Evolutionary conservation across 2,113 vertebrate species (phyloP), one percentile per base, ranked within the genome.

Genomic region (Fregetta grallaria): DNA sequence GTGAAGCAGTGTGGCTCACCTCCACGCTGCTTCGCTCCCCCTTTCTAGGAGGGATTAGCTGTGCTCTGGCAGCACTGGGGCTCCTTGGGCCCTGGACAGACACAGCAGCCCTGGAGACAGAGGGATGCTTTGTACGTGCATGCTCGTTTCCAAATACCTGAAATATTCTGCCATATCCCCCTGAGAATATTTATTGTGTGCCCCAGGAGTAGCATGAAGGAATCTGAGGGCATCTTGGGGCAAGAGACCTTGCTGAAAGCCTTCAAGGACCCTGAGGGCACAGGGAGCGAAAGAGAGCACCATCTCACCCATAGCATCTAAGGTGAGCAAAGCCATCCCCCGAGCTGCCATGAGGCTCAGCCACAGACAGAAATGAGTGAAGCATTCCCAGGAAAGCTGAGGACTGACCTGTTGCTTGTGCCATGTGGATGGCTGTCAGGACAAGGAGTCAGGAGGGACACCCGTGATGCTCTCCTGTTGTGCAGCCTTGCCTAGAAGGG

Each of bases 301-400:
- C 1, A 1, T 49, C 42, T 81, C 18, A 7, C 40, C 18, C 0
- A 0, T 49, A 44, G 18, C 18, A 26, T 36, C 76, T 70, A 29
- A 62, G 75, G 30, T 40, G 47, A 86, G 11, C 20, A 80, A 67
- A 53, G 25, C 25, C 30, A 15, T 61, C 9, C 34, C 44, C 29
- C 5, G 7, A 23, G 32, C n/a, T 58, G 42, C 44, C 0, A 1
- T 0, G 3, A 61, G 52, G 30, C 30, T 66, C 0, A 2, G 26
- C 27, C 6, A 1, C 47, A 68, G 40, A 13, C 21, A 42, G n/a
- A 53, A 86, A 29, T 0, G 0, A 22, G 16, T 45, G 25, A 79
- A 53, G 52, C 7, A 10, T 34, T 80, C 61, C 40, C 82, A 42
- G 36, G 67, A 40, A 86, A 67, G 38, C 44, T 47, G 38, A 73